A percentile compares a stretch with the other conserved stretches of the same genome.
phyloP scores from a whole-genome alignment of 1,140 invertebrate genomes.

The Leptinotarsa defecta region DNA sequence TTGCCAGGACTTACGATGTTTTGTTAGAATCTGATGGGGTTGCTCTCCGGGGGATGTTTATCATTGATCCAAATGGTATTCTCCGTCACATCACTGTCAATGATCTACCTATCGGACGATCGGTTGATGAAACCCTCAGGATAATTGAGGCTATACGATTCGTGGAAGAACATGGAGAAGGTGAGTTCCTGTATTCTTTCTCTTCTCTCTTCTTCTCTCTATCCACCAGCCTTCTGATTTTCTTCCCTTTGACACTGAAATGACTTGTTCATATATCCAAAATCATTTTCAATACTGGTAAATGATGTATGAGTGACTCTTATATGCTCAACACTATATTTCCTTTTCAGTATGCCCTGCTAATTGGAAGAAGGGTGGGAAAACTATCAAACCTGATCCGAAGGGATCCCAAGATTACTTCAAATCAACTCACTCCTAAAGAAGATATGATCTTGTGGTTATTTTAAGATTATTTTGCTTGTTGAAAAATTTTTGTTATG shows the following conservation, averaged over 20 bases:
- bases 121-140: conserved; percentile 88
- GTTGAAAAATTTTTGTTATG: not conserved
- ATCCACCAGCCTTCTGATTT: not conserved
- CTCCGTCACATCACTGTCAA: conserved; percentile 81
- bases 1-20: conserved; percentile 86
- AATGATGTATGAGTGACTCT: too few species aligned
- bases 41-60: conserved; percentile 79
- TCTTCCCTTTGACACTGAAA: too few species aligned
- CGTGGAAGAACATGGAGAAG: conserved; percentile 91
- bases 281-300: too few species aligned
- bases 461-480: conserved; percentile 10
- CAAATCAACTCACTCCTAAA: conserved; percentile 53
- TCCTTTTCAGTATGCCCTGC: conserved; percentile 76
- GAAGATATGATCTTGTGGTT: not conserved
- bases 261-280: too few species aligned
- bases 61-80: conserved; percentile 72
- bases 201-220: conserved; percentile 1
- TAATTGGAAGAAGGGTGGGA: conserved; percentile 76
- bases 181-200: conserved; percentile 52
- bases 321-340: too few species aligned
- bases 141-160: conserved; percentile 92
- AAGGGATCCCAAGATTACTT: conserved; percentile 82
- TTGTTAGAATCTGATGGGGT: conserved; percentile 83
- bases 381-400: conserved; percentile 84
- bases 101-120: conserved; percentile 91